These are phyloP conservation scores for Hylomyscus alleni DNA, from an alignment of 2,797 vertebrate species.

Conservation along the genomic window DNA sequence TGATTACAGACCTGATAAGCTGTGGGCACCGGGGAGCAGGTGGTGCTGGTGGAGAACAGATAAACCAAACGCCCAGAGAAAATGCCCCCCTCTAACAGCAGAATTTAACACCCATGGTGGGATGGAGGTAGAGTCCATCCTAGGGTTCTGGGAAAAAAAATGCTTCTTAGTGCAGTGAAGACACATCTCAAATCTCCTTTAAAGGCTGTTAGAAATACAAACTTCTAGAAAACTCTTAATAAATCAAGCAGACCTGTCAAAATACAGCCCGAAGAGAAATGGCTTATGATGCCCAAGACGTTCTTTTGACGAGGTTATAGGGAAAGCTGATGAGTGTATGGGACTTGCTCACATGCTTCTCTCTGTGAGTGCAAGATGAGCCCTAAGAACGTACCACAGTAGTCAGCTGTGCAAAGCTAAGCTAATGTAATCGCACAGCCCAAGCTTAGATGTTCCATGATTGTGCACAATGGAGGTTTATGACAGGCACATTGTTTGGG, in stretches of 20 bases:
- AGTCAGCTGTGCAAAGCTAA: neutral
- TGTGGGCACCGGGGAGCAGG: neutral
- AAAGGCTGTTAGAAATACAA: slow-evolving; percentile 33
- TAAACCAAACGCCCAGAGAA: neutral
- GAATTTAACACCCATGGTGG: neutral
- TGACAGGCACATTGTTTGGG: neutral
- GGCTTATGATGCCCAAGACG: neutral
- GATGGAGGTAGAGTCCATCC: slow-evolving; percentile 12
- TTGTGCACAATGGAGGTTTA: neutral
- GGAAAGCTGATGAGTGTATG: neutral
- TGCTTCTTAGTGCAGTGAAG: slow-evolving; percentile 2
- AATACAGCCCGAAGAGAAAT: neutral
- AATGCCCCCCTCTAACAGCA: neutral
- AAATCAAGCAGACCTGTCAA: slow-evolving; percentile 16
- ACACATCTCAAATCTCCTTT: slow-evolving; percentile 12
- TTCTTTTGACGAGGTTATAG: slow-evolving; percentile 35
- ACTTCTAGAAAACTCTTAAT: neutral
- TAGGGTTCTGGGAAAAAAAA: neutral
- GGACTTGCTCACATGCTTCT: neutral
- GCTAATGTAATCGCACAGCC: neutral
- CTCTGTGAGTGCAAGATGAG: neutral
- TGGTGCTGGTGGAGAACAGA: neutral
- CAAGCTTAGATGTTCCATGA: neutral
- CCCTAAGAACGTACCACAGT: neutral
- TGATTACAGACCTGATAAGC: neutral